Evolutionary conservation across 2,113 vertebrate genomes (phyloP).

Genomic region (Felis chaus): DNA sequence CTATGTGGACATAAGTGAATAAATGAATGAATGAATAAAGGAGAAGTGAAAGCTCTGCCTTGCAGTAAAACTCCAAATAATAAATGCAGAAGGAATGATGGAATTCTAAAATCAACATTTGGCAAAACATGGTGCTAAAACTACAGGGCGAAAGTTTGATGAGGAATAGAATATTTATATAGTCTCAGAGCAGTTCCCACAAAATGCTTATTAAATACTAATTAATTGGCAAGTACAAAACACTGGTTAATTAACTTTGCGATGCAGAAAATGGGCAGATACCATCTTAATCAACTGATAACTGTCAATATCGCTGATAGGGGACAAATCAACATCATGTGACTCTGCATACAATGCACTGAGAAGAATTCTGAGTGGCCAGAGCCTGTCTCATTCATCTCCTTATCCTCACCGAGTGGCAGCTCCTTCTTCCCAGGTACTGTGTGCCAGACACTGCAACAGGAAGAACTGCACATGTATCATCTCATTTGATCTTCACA

Average conservation of each 20-base stretch:
- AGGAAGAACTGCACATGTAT: background rate
- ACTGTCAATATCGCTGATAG: background rate
- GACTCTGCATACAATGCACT: background rate
- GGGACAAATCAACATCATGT: background rate
- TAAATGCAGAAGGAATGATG: background rate
- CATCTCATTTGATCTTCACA: background rate
- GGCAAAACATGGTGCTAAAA: background rate
- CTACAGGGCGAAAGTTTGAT: background rate
- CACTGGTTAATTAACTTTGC: constrained; percentile 43
- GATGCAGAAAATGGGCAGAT: background rate
- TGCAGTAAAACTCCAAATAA: constrained; percentile 6
- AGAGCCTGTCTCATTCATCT: background rate
- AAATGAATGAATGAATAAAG: background rate
- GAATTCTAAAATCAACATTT: background rate
- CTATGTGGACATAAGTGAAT: background rate
- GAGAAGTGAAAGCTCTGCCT: background rate
- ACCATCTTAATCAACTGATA: constrained; percentile 30
- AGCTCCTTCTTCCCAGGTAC: background rate
- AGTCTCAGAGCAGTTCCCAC: background rate
- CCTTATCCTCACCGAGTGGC: rapidly evolving
- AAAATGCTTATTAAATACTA: constrained; percentile 35
- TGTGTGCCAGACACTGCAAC: background rate
- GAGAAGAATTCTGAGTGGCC: background rate
- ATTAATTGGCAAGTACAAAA: constrained; percentile 49
- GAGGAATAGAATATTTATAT: background rate